A percentile compares a stretch with the other conserved stretches of the same genome.
Evolutionary conservation across 2,113 vertebrate species (phyloP).

Genomic region (Euleptes europaea): DNA sequence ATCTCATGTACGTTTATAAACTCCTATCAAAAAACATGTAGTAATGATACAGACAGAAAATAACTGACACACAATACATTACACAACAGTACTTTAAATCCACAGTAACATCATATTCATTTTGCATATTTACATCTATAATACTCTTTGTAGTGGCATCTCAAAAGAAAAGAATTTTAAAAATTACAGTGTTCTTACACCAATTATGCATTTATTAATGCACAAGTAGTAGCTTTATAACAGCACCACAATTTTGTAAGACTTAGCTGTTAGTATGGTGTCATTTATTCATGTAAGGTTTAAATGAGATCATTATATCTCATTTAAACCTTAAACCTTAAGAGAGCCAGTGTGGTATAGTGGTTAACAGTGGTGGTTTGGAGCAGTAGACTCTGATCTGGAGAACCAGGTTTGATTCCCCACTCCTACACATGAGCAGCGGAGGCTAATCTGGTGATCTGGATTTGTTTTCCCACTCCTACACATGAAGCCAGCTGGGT

Average conservation of each 20-base stretch:
- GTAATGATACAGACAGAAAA: slow-evolving; percentile 38
- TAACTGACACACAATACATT: background rate
- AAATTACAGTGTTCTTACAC: slow-evolving; percentile 39
- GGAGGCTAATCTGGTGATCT: no score
- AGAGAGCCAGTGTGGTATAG: no score
- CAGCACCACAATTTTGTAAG: slow-evolving; percentile 14
- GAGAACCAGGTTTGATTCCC: no score
- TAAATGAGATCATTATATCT: background rate
- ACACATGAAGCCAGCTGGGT: no score
- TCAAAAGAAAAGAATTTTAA: slow-evolving; percentile 48
- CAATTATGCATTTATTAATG: slow-evolving; percentile 38
- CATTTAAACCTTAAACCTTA: no score
- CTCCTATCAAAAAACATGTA: slow-evolving; percentile 54
- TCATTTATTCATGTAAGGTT: background rate
- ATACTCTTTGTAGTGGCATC: slow-evolving; percentile 38
- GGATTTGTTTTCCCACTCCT: no score
- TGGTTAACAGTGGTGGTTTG: no score
- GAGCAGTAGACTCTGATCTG: no score
- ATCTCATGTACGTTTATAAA: slow-evolving; percentile 50
- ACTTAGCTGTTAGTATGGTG: background rate
- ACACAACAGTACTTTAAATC: slow-evolving; percentile 36
- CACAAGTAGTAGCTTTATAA: slow-evolving; percentile 6
- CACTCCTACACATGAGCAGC: no score
- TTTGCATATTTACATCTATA: slow-evolving; percentile 49
- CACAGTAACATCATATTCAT: slow-evolving; percentile 12